These are phyloP conservation scores for Suricata suricatta DNA, from an alignment of 2,113 vertebrate genomes.

Conservation along the genomic window DNA sequence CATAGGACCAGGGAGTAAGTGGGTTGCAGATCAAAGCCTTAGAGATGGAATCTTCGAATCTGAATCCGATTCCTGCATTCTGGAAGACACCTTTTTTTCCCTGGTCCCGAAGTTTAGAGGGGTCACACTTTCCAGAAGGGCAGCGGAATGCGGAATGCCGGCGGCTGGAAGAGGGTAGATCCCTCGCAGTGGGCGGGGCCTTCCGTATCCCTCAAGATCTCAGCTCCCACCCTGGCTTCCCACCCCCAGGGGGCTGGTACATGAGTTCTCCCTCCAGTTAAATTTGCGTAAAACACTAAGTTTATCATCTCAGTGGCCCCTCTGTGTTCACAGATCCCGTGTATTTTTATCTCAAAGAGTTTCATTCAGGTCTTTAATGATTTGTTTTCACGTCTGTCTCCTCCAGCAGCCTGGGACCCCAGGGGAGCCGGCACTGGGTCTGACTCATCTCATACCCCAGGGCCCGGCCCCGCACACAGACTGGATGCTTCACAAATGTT, in stretches of 20 bases:
- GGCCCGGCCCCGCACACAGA: not conserved
- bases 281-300: not conserved
- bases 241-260: not conserved
- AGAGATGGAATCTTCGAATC: too few relatives aligned
- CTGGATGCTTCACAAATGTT: not conserved
- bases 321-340: not conserved
- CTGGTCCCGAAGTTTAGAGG: rapidly evolving
- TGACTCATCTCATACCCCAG: not conserved
- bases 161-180: not conserved
- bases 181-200: not conserved
- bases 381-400: slow-evolving; percentile 32
- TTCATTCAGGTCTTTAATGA: slow-evolving; percentile 16
- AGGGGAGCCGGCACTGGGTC: not conserved
- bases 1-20: not conserved
- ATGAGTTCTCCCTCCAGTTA: not conserved
- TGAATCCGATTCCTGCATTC: not conserved
- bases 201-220: not conserved
- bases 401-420: not conserved
- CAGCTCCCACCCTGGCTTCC: rapidly evolving
- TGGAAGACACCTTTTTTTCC: not conserved
- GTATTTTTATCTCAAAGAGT: slow-evolving; percentile 35
- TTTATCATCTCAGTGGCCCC: not conserved
- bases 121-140: not conserved
- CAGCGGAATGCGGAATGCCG: rapidly evolving
- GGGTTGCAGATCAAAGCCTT: not conserved